These are phyloP conservation scores for Tenebrosternarchus preto DNA, from an alignment of 2,113 vertebrate species.

Conservation along the genomic window DNA sequence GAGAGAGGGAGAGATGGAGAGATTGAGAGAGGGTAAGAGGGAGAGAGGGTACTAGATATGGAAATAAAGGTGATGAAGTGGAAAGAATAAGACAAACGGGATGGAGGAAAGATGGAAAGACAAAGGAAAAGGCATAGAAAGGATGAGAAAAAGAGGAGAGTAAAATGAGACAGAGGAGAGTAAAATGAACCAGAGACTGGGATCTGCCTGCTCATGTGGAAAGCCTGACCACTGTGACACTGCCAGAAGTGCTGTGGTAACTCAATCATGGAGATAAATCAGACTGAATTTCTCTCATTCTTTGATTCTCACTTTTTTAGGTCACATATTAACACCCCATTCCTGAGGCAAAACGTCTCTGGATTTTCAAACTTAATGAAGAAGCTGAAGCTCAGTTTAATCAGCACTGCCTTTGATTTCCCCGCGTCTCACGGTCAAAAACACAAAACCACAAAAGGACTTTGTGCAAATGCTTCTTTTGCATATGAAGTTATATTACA, in stretches of 20 bases:
- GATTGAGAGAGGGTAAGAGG: slow-evolving; percentile 46
- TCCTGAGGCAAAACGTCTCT: too few species aligned
- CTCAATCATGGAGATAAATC: slow-evolving; percentile 1
- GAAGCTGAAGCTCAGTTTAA: neutral
- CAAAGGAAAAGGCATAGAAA: neutral
- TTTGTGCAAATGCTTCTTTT: neutral
- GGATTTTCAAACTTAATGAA: too few species aligned
- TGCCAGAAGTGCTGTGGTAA: slow-evolving; percentile 13
- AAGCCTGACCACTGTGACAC: slow-evolving; percentile 26
- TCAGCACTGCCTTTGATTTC: neutral
- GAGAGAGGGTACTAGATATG: slow-evolving; percentile 2
- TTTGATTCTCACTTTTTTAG: neutral
- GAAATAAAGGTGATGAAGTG: slow-evolving; percentile 54
- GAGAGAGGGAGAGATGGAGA: slow-evolving; percentile 15
- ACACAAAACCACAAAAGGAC: neutral
- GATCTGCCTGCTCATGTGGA: slow-evolving; percentile 36
- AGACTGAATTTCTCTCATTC: neutral
- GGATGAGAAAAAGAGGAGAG: neutral
- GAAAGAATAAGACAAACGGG: slow-evolving; percentile 36
- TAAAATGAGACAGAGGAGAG: slow-evolving; percentile 3
- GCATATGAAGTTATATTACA: neutral
- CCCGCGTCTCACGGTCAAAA: neutral
- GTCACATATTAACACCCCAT: slow-evolving; percentile 1
- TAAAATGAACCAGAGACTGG: neutral
- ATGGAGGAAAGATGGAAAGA: neutral